These are phyloP conservation scores for Cyaniris semiargus DNA, from an alignment of 2,888 invertebrate genomes.

Conservation along the genomic window DNA sequence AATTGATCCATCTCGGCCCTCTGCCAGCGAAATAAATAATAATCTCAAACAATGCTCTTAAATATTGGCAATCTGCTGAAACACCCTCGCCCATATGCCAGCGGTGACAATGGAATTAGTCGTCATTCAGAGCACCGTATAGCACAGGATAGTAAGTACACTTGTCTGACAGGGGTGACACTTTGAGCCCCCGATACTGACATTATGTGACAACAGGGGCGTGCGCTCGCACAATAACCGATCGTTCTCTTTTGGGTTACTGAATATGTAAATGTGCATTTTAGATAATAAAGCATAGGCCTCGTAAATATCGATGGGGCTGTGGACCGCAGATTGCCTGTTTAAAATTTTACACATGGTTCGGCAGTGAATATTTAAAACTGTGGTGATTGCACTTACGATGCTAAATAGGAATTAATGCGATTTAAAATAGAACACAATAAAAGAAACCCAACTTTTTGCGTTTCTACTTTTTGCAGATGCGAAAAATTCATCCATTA, in stretches of 20 bases:
- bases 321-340: constrained; percentile 17
- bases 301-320: constrained; percentile 30
- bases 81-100: constrained; percentile 71
- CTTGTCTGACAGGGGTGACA: constrained; percentile 72
- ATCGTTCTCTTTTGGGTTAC: constrained; percentile 53
- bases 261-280: constrained; percentile 44
- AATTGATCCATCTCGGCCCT: constrained; percentile 20
- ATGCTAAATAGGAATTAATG: neutral
- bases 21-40: constrained; percentile 5
- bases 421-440: neutral
- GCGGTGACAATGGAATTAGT: constrained; percentile 77
- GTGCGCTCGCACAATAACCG: constrained; percentile 63
- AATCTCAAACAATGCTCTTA: constrained; percentile 44
- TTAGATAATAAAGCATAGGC: constrained; percentile 32
- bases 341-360: constrained; percentile 28
- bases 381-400: constrained; percentile 16
- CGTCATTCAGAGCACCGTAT: constrained; percentile 74
- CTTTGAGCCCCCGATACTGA: constrained; percentile 75
- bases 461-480: neutral
- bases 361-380: constrained; percentile 3
- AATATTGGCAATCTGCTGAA: constrained; percentile 51
- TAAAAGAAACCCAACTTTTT: neutral
- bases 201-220: constrained; percentile 77
- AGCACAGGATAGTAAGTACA: constrained; percentile 76
- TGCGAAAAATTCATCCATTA: neutral